Base-by-base conservation (phyloP, 2,888 invertebrate species). In the Ectemnius continuus region DNA sequence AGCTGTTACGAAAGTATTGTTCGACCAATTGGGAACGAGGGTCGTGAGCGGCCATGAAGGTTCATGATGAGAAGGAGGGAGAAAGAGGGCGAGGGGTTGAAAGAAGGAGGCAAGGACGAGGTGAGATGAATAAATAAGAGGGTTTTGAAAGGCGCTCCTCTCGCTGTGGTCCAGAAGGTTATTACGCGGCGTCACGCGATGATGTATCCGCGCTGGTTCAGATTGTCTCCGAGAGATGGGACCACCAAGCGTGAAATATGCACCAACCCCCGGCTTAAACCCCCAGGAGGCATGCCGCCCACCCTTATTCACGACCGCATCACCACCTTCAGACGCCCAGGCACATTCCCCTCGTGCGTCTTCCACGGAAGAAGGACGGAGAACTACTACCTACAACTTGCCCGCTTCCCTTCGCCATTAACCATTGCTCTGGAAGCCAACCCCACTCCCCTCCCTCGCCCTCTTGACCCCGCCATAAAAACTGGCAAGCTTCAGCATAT, bases 231-330 rank as follows among this genome's bases (percentile, higher is more conserved):
- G 87, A 85, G 89, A 90, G 90, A 90, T 90, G 90, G 88, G 87
- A 90, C 90, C 89, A 89, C 89, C 89, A 79, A 90, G 84, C 91
- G 91, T 91, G 90, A 91, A 91, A 90, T 91, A 91, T 91, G 90
- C 89, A 89, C 87, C 88, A 88, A 87, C 88, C 86, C 87, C 87
- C 79, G 67, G 82, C 84, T 86, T 84, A 84, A 88, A 85, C 85
- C 88, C 87, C 85, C 88, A 79, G 75, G 85, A 86, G 86, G 83
- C 76, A 77, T 61, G 64, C 80, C 76, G 70, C 80, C 81, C 83
- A 76, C 86, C 87, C 86, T 88, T 86, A 85, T 86, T 87, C 88
- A 82, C 84, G 84, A 84, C 78, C 79, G 78, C 77, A 87, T 88
- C 88, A 86, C 86, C 88, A 88, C 88, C 86, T 89, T 81, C 75